These are phyloP conservation scores for Desmophyllum pertusum DNA, from an alignment of 92 coral and sea anemone genomes.

Conservation along the genomic window DNA sequence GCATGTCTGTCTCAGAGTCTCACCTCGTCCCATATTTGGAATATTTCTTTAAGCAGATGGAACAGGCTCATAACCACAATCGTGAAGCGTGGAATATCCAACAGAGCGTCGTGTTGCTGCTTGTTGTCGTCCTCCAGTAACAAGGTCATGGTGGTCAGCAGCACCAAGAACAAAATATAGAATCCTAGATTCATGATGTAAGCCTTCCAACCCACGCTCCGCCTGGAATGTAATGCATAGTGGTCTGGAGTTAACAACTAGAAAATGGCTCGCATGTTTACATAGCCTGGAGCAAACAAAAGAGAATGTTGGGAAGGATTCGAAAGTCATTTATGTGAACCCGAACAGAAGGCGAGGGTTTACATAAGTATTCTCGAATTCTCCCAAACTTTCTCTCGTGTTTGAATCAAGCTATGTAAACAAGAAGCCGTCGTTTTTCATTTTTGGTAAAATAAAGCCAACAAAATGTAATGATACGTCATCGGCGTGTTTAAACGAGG, in stretches of 20 bases:
- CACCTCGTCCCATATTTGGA: conserved; percentile 97
- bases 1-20: neutral
- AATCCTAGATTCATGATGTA: conserved; percentile 87
- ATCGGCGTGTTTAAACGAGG: too few relatives aligned
- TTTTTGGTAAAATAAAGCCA: too few relatives aligned
- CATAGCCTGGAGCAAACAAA: too few relatives aligned
- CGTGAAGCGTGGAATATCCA: conserved; percentile 79
- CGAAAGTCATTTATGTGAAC: too few relatives aligned
- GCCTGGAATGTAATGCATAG: conserved; percentile 56
- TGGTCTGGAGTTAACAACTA: neutral
- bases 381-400: too few relatives aligned
- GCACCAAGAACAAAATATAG: conserved; percentile 76
- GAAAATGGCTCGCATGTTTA: too few relatives aligned
- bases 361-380: too few relatives aligned
- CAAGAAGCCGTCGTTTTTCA: too few relatives aligned
- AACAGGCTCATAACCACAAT: conserved; percentile 83
- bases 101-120: conserved; percentile 18
- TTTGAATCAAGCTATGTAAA: too few relatives aligned
- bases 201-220: conserved; percentile 92
- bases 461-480: too few relatives aligned
- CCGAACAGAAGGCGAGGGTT: too few relatives aligned
- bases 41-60: conserved; percentile 82
- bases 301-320: too few relatives aligned
- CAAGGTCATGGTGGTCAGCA: conserved; percentile 83
- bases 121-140: conserved; percentile 45